A percentile compares a stretch with the other conserved stretches of the same genome.
phyloP scores from a whole-genome alignment of 1,140 invertebrate species.

The Proales similis region DNA sequence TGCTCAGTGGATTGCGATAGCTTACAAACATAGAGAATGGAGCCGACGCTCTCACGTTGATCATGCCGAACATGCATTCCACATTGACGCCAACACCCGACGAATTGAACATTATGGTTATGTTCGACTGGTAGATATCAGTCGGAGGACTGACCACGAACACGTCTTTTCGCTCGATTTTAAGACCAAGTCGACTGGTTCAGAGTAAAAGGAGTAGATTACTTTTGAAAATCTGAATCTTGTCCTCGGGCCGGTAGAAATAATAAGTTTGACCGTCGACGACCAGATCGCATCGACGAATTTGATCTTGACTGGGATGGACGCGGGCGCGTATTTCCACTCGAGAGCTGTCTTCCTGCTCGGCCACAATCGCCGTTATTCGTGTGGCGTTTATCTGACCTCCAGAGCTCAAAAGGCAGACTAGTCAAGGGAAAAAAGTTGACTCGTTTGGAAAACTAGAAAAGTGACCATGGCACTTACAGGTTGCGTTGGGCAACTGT shows the following conservation, averaged over 20 bases:
- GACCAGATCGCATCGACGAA: slow-evolving; percentile 16
- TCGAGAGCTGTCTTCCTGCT: slow-evolving; percentile 20
- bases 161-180: slow-evolving; percentile 10
- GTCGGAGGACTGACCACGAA: slow-evolving; percentile 32
- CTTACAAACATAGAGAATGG: slow-evolving; percentile 35
- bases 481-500: slow-evolving; percentile 36
- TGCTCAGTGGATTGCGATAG: background rate
- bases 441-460: background rate
- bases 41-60: slow-evolving; percentile 26
- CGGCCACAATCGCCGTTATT: slow-evolving; percentile 36
- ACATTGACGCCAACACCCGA: slow-evolving; percentile 28
- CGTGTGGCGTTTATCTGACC: slow-evolving; percentile 36
- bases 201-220: background rate
- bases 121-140: slow-evolving; percentile 23
- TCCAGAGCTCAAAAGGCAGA: slow-evolving; percentile 14
- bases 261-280: slow-evolving; percentile 38
- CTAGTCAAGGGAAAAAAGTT: slow-evolving; percentile 7
- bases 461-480: background rate
- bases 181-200: background rate
- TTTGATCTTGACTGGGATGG: slow-evolving; percentile 25
- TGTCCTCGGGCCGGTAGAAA: slow-evolving; percentile 35
- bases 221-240: slow-evolving; percentile 37
- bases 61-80: slow-evolving; percentile 30
- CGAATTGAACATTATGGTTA: slow-evolving; percentile 37
- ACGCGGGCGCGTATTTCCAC: slow-evolving; percentile 33